phyloP scores from a whole-genome alignment of 1,140 invertebrate genomes.

The Drosophila sucinea region DNA sequence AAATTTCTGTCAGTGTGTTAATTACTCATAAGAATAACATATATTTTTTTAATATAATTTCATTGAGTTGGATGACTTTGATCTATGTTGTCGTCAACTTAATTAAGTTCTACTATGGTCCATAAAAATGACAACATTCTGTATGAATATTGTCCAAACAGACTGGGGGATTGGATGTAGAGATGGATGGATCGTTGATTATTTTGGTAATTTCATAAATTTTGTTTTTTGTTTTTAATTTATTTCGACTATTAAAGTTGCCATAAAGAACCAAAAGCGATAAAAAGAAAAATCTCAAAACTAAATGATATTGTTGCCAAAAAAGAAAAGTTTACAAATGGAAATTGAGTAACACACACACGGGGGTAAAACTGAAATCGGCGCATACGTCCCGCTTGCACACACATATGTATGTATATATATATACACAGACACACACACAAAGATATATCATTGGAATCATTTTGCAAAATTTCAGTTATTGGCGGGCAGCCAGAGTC shows the following conservation, averaged over 20 bases:
- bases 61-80: neutral
- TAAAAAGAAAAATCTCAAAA: slow-evolving; percentile 39
- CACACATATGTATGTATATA: neutral
- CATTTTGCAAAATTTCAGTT: slow-evolving; percentile 15
- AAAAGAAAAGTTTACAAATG: slow-evolving; percentile 45
- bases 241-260: slow-evolving; percentile 59
- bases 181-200: neutral
- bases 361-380: slow-evolving; percentile 26
- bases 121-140: slow-evolving; percentile 18
- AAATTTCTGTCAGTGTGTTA: no score
- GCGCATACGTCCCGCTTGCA: slow-evolving; percentile 37
- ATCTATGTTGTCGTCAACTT: slow-evolving; percentile 47
- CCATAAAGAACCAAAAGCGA: slow-evolving; percentile 30
- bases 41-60: slow-evolving; percentile 20
- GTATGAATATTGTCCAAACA: neutral
- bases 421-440: neutral
- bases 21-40: no score
- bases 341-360: slow-evolving; percentile 10
- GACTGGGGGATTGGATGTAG: neutral
- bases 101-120: slow-evolving; percentile 31
- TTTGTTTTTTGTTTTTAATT: slow-evolving; percentile 41
- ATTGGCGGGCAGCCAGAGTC: slow-evolving; percentile 68
- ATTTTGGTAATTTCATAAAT: slow-evolving; percentile 20
- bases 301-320: slow-evolving; percentile 31
- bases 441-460: slow-evolving; percentile 27